phyloP scores from a whole-genome alignment of 2,888 invertebrate genomes.

The Xestia ashworthii region DNA sequence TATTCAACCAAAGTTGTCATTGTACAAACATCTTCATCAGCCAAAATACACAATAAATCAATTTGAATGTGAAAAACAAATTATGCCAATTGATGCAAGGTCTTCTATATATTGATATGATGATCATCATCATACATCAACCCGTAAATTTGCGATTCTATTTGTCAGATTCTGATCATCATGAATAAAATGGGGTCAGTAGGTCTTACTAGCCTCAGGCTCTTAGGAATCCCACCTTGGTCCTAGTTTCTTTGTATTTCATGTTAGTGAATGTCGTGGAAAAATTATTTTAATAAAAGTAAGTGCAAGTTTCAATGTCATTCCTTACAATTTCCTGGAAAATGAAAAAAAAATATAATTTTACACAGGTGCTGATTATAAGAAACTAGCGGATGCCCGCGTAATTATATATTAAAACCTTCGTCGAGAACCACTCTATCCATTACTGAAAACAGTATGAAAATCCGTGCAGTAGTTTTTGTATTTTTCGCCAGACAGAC shows the following conservation, averaged over 20 bases:
- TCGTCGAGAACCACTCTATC: too few species aligned
- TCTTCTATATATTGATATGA: conserved; percentile 31
- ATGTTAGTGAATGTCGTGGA: not conserved
- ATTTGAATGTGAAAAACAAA: conserved; percentile 55
- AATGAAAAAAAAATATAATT: not conserved
- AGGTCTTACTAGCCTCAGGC: too few species aligned
- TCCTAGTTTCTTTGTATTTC: not conserved
- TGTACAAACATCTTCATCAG: conserved; percentile 18
- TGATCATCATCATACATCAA: conserved; percentile 21
- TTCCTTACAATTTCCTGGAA: not conserved
- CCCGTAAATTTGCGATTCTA: conserved; percentile 30
- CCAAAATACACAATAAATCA: conserved; percentile 36
- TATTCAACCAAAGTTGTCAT: conserved; percentile 8
- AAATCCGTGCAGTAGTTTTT: too few species aligned
- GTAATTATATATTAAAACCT: too few species aligned
- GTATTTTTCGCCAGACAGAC: too few species aligned
- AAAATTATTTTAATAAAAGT: not conserved
- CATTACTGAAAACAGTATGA: too few species aligned
- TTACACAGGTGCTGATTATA: not conserved
- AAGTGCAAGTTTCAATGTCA: not conserved
- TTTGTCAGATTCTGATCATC: conserved; percentile 37
- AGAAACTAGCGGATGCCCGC: not conserved
- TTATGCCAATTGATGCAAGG: conserved; percentile 49
- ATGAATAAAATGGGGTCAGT: not conserved
- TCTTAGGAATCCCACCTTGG: not conserved